Percentiles rank a stretch among this genome's conserved stretches.
Evolutionary conservation across 2,797 vertebrate genomes (phyloP).

Genomic region (Pitangus sulphuratus): DNA sequence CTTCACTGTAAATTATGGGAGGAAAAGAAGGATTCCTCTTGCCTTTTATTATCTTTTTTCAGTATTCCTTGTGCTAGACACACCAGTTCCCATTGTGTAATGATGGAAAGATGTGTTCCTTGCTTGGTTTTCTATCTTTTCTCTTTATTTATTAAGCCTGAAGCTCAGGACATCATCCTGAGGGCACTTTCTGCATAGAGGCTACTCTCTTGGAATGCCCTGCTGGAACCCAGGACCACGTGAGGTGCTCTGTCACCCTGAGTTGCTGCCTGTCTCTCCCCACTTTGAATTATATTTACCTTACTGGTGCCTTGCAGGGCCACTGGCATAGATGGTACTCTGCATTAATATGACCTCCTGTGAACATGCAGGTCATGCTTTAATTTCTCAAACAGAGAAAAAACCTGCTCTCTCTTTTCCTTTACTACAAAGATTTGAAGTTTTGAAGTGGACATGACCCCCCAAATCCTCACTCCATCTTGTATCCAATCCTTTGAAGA

Average conservation of each 20-base stretch:
- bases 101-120: neutral
- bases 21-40: neutral
- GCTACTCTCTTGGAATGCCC: neutral
- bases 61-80: neutral
- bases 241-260: rapidly evolving
- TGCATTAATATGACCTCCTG: neutral
- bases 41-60: neutral
- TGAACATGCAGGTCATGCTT: neutral
- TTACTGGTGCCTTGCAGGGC: neutral
- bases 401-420: neutral
- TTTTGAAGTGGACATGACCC: neutral
- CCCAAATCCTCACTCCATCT: neutral
- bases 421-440: neutral
- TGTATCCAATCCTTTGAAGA: neutral
- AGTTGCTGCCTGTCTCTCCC: neutral
- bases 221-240: rapidly evolving
- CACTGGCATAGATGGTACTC: neutral
- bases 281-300: neutral
- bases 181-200: neutral
- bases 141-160: neutral
- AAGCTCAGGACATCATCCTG: neutral
- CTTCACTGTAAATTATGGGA: neutral
- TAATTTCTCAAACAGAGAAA: neutral
- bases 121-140: neutral
- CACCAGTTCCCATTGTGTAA: rapidly evolving